phyloP scores from a whole-genome alignment of 2,797 vertebrate species.

The Neoniphon sammara region DNA sequence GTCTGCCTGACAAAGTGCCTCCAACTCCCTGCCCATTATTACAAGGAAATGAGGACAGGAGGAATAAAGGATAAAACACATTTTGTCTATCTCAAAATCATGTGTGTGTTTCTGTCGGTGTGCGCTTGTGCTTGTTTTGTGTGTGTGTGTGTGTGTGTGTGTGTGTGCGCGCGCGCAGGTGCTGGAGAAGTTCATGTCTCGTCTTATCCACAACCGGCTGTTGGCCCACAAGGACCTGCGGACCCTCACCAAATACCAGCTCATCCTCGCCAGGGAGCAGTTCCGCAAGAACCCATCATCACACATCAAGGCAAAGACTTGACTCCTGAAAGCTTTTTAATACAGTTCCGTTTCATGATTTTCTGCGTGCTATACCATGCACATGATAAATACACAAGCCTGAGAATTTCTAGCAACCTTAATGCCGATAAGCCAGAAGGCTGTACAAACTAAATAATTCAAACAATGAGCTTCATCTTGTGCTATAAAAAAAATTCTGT shows the following conservation, averaged over 20 bases:
- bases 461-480: not conserved
- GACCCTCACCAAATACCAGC: slow-evolving; percentile 91
- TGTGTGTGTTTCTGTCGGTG: too few relatives aligned
- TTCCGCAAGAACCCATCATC: slow-evolving; percentile 91
- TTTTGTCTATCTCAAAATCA: too few relatives aligned
- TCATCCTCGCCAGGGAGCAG: slow-evolving; percentile 94
- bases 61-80: slow-evolving; percentile 17
- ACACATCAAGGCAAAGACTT: slow-evolving; percentile 72
- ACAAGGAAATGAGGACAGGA: slow-evolving; percentile 49
- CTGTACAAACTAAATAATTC: not conserved
- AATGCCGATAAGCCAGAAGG: not conserved
- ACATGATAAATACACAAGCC: not conserved
- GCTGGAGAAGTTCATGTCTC: slow-evolving; percentile 89
- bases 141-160: too few relatives aligned
- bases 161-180: too few relatives aligned
- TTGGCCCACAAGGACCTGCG: slow-evolving; percentile 86
- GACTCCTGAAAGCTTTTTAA: not conserved
- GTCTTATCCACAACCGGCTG: slow-evolving; percentile 86
- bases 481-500: too few relatives aligned
- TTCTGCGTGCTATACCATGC: not conserved
- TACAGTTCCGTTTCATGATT: not conserved
- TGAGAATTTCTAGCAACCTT: too few relatives aligned
- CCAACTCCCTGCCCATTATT: slow-evolving; percentile 46
- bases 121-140: too few relatives aligned
- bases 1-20: slow-evolving; percentile 49